These are phyloP conservation scores for Hapalemur alaotrensis DNA, from an alignment of 2,797 vertebrate genomes.

Conservation along the genomic window DNA sequence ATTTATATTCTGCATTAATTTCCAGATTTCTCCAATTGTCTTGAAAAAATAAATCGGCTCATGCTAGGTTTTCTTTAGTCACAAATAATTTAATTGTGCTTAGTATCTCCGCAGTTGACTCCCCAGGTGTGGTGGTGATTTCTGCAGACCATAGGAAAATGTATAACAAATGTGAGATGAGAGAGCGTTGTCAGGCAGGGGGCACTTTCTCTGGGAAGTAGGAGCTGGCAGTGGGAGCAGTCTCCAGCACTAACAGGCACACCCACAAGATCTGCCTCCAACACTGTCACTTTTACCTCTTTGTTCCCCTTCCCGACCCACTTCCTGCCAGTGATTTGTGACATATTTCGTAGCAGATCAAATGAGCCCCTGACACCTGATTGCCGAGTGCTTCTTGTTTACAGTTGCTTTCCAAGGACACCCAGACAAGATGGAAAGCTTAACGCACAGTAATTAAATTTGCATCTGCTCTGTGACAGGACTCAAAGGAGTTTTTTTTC, in stretches of 20 bases:
- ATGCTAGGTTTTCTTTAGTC: conserved; percentile 46
- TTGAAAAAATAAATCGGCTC: background rate
- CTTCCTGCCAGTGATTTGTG: conserved; percentile 94
- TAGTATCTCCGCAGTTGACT: conserved; percentile 57
- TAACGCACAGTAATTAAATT: conserved; percentile 96
- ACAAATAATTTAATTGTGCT: conserved; percentile 62
- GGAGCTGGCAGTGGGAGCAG: conserved; percentile 85
- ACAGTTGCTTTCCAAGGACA: conserved; percentile 92
- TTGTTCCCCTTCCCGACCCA: conserved; percentile 92
- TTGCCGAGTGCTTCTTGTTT: conserved; percentile 95
- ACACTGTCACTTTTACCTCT: conserved; percentile 92
- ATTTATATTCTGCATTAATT: conserved; percentile 50
- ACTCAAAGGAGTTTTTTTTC: conserved; percentile 72
- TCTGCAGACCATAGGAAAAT: conserved; percentile 85
- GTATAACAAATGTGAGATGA: conserved; percentile 87
- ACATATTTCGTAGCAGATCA: conserved; percentile 96
- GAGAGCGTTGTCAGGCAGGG: conserved; percentile 82
- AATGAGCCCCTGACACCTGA: conserved; percentile 95
- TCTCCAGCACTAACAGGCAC: conserved; percentile 91
- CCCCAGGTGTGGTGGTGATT: conserved; percentile 65
- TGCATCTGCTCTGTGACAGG: conserved; percentile 94
- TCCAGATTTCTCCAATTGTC: conserved; percentile 13
- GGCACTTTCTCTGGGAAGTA: conserved; percentile 85
- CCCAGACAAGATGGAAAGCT: conserved; percentile 92
- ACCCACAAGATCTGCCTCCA: conserved; percentile 90